Evolutionary conservation across 1,140 invertebrate genomes (phyloP).

Genomic region (Brachionus koreanus): DNA sequence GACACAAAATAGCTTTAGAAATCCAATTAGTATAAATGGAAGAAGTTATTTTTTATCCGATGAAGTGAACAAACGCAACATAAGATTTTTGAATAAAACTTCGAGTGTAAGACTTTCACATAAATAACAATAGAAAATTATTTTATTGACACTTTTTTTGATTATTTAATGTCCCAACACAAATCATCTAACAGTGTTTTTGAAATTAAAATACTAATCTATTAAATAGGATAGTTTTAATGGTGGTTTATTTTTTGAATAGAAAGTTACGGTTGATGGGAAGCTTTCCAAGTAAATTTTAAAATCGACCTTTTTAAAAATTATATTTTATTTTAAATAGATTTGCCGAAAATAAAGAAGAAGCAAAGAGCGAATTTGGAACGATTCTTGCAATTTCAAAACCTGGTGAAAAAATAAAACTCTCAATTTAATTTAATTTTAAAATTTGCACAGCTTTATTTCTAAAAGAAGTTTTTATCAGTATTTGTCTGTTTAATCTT

Average conservation of each 20-base stretch:
- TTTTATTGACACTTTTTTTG: background rate
- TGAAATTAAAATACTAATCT: background rate
- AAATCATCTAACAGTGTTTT: background rate
- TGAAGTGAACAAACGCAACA: background rate
- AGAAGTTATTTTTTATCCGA: constrained; percentile 19
- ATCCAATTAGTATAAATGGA: constrained; percentile 34
- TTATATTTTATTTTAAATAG: background rate
- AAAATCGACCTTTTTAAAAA: too few species aligned
- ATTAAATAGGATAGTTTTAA: background rate
- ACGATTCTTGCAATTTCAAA: constrained; percentile 18
- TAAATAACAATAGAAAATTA: background rate
- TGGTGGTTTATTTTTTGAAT: background rate
- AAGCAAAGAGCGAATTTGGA: constrained; percentile 24
- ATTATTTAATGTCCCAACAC: background rate
- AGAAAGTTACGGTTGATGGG: constrained; percentile 23
- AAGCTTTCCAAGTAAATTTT: constrained; percentile 9
- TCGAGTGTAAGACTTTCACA: constrained; percentile 21
- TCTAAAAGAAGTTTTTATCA: too few species aligned
- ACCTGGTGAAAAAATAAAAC: constrained; percentile 35
- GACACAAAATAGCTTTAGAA: constrained; percentile 5
- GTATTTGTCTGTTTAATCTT: too few species aligned
- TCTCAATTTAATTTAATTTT: background rate
- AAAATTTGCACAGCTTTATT: background rate
- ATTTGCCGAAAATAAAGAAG: constrained; percentile 24
- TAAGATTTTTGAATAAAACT: background rate